A percentile compares a stretch with the other conserved stretches of the same genome.
These are phyloP conservation scores for Sebastes cheni DNA, from an alignment of 2,797 vertebrate genomes.

Conservation along the genomic window DNA sequence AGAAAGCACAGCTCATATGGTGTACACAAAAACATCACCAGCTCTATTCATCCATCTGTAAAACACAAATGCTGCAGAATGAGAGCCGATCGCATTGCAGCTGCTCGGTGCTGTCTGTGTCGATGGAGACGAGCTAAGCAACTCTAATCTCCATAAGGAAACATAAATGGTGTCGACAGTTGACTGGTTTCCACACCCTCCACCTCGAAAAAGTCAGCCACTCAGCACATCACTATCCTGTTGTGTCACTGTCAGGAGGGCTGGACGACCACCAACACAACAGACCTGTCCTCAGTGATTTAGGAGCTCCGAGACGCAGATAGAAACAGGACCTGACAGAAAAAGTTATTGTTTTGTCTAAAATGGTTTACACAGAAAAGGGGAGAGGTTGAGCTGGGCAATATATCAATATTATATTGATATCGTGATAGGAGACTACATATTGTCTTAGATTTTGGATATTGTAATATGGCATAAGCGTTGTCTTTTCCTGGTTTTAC, in stretches of 20 bases:
- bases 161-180: constrained; percentile 30
- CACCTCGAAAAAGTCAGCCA: constrained; percentile 11
- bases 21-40: constrained; percentile 9
- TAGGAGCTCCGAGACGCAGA: neutral
- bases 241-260: neutral
- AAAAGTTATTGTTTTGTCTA: constrained; percentile 7
- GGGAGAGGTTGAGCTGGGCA: no score
- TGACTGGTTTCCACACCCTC: constrained; percentile 15
- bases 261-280: neutral
- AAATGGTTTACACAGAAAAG: constrained; percentile 7
- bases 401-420: no score
- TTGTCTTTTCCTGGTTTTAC: no score
- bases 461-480: no score
- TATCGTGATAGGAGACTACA: no score
- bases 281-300: constrained; percentile 9
- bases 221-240: constrained; percentile 20
- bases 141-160: constrained; percentile 46
- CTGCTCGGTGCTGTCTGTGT: constrained; percentile 31
- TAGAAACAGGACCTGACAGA: neutral
- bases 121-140: constrained; percentile 9
- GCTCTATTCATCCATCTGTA: constrained; percentile 44
- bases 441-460: no score
- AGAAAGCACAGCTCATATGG: constrained; percentile 11
- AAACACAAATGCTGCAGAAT: constrained; percentile 39
- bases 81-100: constrained; percentile 9